Conservation (phyloP, 2,888 invertebrate genomes). For the Hypomecis punctinalis region DNA sequence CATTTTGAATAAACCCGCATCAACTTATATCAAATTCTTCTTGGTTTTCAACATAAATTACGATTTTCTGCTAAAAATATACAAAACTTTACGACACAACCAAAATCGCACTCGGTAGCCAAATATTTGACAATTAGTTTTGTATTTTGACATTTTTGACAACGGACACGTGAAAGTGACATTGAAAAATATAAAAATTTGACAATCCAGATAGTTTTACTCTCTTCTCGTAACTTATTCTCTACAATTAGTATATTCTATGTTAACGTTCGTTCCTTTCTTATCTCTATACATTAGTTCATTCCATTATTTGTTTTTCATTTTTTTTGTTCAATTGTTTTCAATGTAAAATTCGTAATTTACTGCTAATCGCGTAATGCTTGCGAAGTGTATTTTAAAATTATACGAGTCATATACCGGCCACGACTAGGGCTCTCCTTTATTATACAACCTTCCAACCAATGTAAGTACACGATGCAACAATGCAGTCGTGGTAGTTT, state of each 20-base stretch:
- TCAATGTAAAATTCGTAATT: not conserved
- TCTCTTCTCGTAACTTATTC: too few relatives aligned
- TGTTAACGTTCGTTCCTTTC: not conserved
- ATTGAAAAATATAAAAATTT: constrained; percentile 9
- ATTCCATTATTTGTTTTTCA: not conserved
- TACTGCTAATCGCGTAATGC: not conserved
- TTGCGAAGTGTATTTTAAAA: not conserved
- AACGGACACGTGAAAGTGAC: constrained; percentile 11
- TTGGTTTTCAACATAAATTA: not conserved
- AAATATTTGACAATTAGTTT: constrained; percentile 20
- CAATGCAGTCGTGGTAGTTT: constrained; percentile 42
- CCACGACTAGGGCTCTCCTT: not conserved
- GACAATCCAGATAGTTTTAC: not conserved
- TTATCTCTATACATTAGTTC: not conserved
- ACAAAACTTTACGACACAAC: constrained; percentile 35
- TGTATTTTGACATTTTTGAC: not conserved
- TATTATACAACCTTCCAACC: constrained; percentile 2
- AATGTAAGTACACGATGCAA: constrained; percentile 23
- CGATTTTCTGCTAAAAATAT: constrained; percentile 6
- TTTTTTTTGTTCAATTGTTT: not conserved
- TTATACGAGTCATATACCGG: constrained; percentile 17
- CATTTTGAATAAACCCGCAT: constrained; percentile 58
- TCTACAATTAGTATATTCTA: too few relatives aligned
- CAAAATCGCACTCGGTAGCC: constrained; percentile 55
- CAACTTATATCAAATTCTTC: constrained; percentile 10